Conservation (phyloP, 2,113 vertebrate genomes). For the Crotalus tigris region DNA sequence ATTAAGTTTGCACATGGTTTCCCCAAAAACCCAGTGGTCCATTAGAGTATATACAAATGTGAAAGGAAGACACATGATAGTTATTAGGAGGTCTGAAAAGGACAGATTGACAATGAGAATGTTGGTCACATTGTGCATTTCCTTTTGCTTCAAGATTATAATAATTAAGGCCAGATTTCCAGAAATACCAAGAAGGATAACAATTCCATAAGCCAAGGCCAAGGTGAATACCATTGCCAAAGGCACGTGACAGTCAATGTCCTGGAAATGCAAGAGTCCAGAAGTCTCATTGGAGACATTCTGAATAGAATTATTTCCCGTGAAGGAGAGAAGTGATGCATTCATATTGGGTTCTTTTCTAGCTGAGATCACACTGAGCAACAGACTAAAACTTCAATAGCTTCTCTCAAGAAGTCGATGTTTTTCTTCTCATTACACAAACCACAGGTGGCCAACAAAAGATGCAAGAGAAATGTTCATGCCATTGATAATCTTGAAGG, state of each 20-base stretch:
- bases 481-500: constrained; percentile 20
- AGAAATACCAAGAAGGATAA: constrained; percentile 82
- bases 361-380: neutral
- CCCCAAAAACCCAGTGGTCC: constrained; percentile 89
- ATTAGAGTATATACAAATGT: constrained; percentile 86
- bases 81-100: constrained; percentile 82
- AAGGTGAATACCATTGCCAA: constrained; percentile 78
- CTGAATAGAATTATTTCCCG: constrained; percentile 63
- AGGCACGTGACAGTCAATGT: constrained; percentile 72
- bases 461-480: constrained; percentile 39
- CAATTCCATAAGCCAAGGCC: constrained; percentile 80
- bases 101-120: constrained; percentile 88
- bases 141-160: constrained; percentile 81
- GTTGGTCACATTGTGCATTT: constrained; percentile 88
- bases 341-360: constrained; percentile 61
- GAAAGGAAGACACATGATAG: constrained; percentile 85
- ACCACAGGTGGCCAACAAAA: constrained; percentile 14
- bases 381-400: neutral
- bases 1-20: constrained; percentile 84
- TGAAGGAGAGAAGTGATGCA: constrained; percentile 42
- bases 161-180: constrained; percentile 83
- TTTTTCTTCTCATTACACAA: constrained; percentile 6
- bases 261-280: constrained; percentile 61
- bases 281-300: constrained; percentile 67
- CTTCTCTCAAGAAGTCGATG: constrained; percentile 30